Evolutionary conservation across 1,140 invertebrate species (phyloP), one percentile per base, ranked within the genome.

Genomic region (Apis mellifera): DNA sequence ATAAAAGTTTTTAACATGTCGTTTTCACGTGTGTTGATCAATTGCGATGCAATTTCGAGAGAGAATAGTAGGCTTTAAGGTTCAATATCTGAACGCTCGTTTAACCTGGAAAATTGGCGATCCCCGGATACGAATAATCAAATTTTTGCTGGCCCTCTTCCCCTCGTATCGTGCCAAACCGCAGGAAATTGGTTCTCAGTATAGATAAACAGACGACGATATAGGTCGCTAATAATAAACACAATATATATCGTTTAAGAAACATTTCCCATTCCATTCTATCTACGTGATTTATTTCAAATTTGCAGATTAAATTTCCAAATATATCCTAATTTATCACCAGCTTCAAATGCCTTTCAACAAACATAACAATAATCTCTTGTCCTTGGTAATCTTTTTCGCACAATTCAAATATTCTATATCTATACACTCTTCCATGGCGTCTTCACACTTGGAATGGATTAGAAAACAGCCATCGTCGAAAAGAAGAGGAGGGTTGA

Each of bases 91-190:
- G 62, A 42, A 7, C 19, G 60, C 8, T 32, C 50, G 50, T 50
- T 32, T 50, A 11, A 19, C 50, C 50, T 26, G 52, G 17, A 21
- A 55, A 55, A 71, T 71, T 54, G 50, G 69, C 65, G 13, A 66
- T 42, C 65, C 32, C 32, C n/a, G 32, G 65, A 66, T 42, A 48
- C 17, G 65, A 66, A 66, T 66, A 66, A 66, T 66, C 65, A 66
- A 66, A 66, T 66, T 66, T 66, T 66, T 66, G 17, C 32, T 66
- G 65, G 32, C 65, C 65, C 17, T 42, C 48, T 66, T 66, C 8
- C 42, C n/a, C 19, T 21, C 19, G 11, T 42, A 42, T 42, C 11
- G 65, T 66, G 65, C 65, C 65, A 66, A 66, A 66, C 65, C 65
- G 32, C 65, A 21, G 65, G 8, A 66, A 66, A 42, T 66, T 66